phyloP scores from a whole-genome alignment of 2,888 invertebrate genomes.

The Stegophylla sp. region DNA sequence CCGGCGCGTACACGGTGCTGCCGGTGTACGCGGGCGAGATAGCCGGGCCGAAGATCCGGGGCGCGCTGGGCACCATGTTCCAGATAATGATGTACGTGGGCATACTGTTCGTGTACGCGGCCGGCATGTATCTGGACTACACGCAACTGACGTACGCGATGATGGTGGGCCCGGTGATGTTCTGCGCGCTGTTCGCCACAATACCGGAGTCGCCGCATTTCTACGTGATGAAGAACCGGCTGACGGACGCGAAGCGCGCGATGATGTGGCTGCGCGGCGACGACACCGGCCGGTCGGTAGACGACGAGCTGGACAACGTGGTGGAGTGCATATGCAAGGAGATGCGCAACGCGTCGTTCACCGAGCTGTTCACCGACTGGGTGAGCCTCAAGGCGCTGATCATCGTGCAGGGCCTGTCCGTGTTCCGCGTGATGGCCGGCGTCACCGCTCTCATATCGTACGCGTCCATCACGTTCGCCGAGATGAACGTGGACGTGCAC shows the following conservation, averaged over 20 bases:
- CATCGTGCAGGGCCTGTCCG: slow-evolving; percentile 58
- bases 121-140: slow-evolving; percentile 64
- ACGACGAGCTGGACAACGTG: slow-evolving; percentile 60
- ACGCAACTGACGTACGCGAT: slow-evolving; percentile 65
- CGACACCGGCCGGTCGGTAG: slow-evolving; percentile 58
- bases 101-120: slow-evolving; percentile 61
- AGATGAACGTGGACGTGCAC: slow-evolving; percentile 48
- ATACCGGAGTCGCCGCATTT: slow-evolving; percentile 73
- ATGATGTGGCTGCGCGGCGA: slow-evolving; percentile 60
- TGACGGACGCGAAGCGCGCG: slow-evolving; percentile 65
- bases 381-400: slow-evolving; percentile 63
- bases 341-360: slow-evolving; percentile 56
- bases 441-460: slow-evolving; percentile 61
- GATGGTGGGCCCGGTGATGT: slow-evolving; percentile 67
- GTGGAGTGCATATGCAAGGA: slow-evolving; percentile 60
- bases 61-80: slow-evolving; percentile 61
- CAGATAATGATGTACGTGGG: slow-evolving; percentile 62
- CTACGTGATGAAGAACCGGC: slow-evolving; percentile 68
- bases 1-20: slow-evolving; percentile 62
- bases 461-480: slow-evolving; percentile 59
- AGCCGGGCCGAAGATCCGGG: slow-evolving; percentile 61
- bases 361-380: slow-evolving; percentile 61
- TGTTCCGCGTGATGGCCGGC: slow-evolving; percentile 60
- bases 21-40: slow-evolving; percentile 62
- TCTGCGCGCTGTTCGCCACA: slow-evolving; percentile 68